Evolutionary conservation across 2,797 vertebrate species (phyloP), one percentile per base, ranked within the genome.

Genomic region (Gymnodraco acuticeps): DNA sequence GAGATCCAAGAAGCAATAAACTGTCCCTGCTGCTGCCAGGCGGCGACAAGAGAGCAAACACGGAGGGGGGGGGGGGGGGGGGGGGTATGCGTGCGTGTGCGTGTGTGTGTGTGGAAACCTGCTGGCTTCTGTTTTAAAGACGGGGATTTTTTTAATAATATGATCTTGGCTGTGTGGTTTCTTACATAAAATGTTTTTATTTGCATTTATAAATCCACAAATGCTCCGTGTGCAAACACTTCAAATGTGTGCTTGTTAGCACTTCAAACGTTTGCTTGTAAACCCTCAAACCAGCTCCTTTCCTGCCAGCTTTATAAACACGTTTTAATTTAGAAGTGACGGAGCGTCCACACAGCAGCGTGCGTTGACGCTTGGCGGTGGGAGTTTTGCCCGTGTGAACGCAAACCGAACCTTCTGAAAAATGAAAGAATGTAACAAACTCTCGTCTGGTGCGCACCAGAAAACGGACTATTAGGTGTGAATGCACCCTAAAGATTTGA

Each of bases 261-360:
- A 43, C 78, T 53, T 84, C 52, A 75, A 62, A 77, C 20, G 50
- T 23, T 48, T 1, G 1, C 71, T 23, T 58, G 72, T 71, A 48
- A 71, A 83, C 77, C 73, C 67, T 66, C 16, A 7, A 62, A 38
- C 50, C 17, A 8, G 16, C 64, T 20, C 50, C 48, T 38, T 45
- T 50, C 14, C 68, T 52, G 16, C 59, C 59, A 45, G 45, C 64
- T 61, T 47, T 15, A 48, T 73, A 77, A 89, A 75, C 66, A 78
- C 75, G 64, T 71, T 75, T 75, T 47, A 75, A 78, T 80, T 83
- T 87, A 77, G 76, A 87, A 73, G 51, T 73, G 75, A n/a, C n/a
- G n/a, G n/a, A n/a, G n/a, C n/a, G n/a, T n/a, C n/a, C n/a, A n/a
- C n/a, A n/a, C n/a, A n/a, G n/a, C n/a, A n/a, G n/a, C n/a, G n/a